Evolutionary conservation across 2,113 vertebrate species (phyloP), one percentile per base, ranked within the genome.

Genomic region (Trematomus loennbergii): DNA sequence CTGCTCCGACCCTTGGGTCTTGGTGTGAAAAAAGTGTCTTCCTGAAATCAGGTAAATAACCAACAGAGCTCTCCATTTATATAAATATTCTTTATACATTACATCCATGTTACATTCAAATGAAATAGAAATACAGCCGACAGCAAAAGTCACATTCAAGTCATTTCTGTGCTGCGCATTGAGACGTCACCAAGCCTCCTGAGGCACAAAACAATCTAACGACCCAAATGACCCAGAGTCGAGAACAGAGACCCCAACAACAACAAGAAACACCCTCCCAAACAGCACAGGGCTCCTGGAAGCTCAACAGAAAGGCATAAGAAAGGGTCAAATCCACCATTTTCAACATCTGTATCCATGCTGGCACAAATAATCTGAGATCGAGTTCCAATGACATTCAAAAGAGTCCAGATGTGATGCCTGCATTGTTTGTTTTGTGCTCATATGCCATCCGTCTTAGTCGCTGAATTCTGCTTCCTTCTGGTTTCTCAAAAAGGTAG

Each of bases 71-170:
- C 64, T 73, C 52, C 43, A 33, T 78, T 59, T 89, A 84, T 89
- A 92, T 78, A 92, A 90, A 91, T 84, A 84, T 72, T 76, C 67
- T 92, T 92, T 92, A 91, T 91, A 82, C 84, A 77, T 59, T 36
- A 88, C 89, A 86, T 79, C 84, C 82, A 86, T 61, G 81, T 64
- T 89, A 87, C 85, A 89, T 79, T 79, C 84, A 77, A 89, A 79
- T 75, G 69, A 85, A 87, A 88, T 67, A 84, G 74, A 87, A 85
- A 88, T 80, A 87, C 78, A 84, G 74, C 82, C 70, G 62, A 87
- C 81, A 87, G 76, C 60, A 71, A 86, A 85, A 70, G 85, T 89
- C 88, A 86, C 86, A 92, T 88, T 89, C 86, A 75, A 75, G 84
- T 89, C 48, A 48, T 83, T 59, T 84, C 72, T 87, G 69, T 91